phyloP scores from a whole-genome alignment of 1,140 invertebrate genomes.

The Drosophila trapezifrons region DNA sequence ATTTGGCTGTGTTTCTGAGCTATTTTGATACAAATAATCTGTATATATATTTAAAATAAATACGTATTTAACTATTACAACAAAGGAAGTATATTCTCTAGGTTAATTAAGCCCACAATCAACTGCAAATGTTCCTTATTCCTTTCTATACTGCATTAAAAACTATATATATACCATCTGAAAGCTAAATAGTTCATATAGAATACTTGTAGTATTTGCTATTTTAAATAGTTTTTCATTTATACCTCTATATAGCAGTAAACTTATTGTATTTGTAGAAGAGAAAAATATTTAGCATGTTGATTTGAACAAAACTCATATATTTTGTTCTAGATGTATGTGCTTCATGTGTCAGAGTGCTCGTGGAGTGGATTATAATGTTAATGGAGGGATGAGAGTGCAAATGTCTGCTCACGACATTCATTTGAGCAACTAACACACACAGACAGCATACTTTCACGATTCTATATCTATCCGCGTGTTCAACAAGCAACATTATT shows the following conservation, averaged over 20 bases:
- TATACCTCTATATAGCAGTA: neutral
- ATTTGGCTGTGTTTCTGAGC: too few species aligned
- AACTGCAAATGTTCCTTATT: neutral
- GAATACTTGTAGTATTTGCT: too few species aligned
- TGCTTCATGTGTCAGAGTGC: slow-evolving; percentile 5
- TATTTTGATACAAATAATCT: neutral
- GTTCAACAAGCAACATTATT: slow-evolving; percentile 63
- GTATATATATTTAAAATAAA: too few species aligned
- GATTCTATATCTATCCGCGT: slow-evolving; percentile 28
- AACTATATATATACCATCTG: too few species aligned
- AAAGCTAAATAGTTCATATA: too few species aligned
- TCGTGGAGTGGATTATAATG: slow-evolving; percentile 44
- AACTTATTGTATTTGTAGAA: neutral
- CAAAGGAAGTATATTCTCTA: too few species aligned
- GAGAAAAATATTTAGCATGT: neutral
- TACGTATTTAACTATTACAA: too few species aligned
- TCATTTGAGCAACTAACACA: slow-evolving; percentile 54
- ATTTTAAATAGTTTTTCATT: too few species aligned
- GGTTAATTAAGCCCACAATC: neutral
- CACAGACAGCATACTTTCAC: slow-evolving; percentile 1
- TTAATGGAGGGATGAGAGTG: slow-evolving; percentile 41
- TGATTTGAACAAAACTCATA: neutral
- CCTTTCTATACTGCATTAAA: too few species aligned
- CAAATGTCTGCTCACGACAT: slow-evolving; percentile 67
- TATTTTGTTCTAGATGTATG: neutral